Percentiles rank a stretch among this genome's conserved stretches.
Evolutionary conservation across 2,888 invertebrate genomes (phyloP).

Genomic region (Limenitis camilla): DNA sequence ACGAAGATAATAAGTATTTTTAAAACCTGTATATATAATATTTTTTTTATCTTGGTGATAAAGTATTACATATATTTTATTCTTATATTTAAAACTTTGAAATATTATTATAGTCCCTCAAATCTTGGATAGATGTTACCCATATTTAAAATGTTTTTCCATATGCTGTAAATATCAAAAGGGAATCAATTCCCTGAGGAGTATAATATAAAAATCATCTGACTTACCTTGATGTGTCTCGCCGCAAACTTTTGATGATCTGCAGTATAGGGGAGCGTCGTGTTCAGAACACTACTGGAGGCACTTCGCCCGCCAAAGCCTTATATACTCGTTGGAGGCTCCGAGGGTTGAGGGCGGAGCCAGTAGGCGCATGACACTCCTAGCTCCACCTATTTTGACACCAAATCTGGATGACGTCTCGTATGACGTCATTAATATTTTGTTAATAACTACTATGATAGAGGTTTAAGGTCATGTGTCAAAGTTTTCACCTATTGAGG

Average conservation of each 20-base stretch:
- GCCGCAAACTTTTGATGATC: slow-evolving; percentile 52
- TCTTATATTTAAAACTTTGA: too few relatives aligned
- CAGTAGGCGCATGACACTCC: slow-evolving; percentile 35
- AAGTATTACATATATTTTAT: too few relatives aligned
- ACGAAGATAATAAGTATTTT: too few relatives aligned
- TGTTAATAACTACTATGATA: slow-evolving; percentile 17
- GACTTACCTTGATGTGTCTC: slow-evolving; percentile 56
- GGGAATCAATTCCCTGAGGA: too few relatives aligned
- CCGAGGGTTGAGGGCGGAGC: slow-evolving; percentile 52
- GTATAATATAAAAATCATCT: background rate
- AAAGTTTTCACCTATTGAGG: background rate
- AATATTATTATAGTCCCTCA: too few relatives aligned
- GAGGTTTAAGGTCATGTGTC: slow-evolving; percentile 5
- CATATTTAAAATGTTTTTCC: too few relatives aligned
- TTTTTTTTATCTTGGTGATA: too few relatives aligned
- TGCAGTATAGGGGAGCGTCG: slow-evolving; percentile 34
- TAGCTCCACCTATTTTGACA: slow-evolving; percentile 56
- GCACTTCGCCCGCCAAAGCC: slow-evolving; percentile 26
- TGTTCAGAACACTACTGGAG: slow-evolving; percentile 30
- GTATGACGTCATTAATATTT: slow-evolving; percentile 37
- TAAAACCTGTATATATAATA: too few relatives aligned
- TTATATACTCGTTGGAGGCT: slow-evolving; percentile 48
- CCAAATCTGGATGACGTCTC: slow-evolving; percentile 35
- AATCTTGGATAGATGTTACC: too few relatives aligned
- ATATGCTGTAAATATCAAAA: too few relatives aligned